Conservation (phyloP, 2,113 vertebrate species). For the Actinemys pallida region DNA sequence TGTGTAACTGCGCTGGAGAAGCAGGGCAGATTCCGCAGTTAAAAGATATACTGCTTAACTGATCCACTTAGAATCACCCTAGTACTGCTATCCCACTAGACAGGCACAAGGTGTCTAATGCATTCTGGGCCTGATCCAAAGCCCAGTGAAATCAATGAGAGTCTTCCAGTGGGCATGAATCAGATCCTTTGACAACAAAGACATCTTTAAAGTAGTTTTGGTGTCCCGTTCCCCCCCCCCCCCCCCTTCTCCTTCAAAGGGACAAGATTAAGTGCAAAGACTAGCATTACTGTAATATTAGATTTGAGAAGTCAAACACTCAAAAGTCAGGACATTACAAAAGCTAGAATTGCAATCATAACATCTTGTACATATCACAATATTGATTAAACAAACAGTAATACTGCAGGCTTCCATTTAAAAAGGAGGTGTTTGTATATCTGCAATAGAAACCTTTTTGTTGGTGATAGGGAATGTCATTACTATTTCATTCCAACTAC, state of each 20-base stretch:
- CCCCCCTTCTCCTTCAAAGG: not conserved
- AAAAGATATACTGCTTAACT: not conserved
- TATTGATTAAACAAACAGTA: not conserved
- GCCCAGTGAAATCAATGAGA: not conserved
- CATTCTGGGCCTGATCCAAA: not conserved
- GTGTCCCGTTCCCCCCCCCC: too few species aligned
- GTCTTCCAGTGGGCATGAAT: not conserved
- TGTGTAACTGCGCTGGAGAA: not conserved
- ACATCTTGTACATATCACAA: not conserved
- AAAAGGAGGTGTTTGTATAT: too few species aligned
- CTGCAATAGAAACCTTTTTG: not conserved
- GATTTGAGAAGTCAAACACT: not conserved
- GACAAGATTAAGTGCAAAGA: not conserved
- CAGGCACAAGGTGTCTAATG: not conserved
- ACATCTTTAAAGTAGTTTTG: not conserved
- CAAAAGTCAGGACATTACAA: not conserved
- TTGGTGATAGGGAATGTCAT: not conserved
- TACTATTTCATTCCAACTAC: not conserved
- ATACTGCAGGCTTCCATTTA: not conserved
- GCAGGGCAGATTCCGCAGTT: not conserved
- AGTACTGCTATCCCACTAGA: not conserved
- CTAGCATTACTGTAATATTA: not conserved
- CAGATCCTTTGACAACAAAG: not conserved
- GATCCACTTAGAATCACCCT: not conserved
- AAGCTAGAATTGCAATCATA: not conserved